Base-by-base conservation (phyloP, 2,888 invertebrate species). In the Leptopterna dolabrata region DNA sequence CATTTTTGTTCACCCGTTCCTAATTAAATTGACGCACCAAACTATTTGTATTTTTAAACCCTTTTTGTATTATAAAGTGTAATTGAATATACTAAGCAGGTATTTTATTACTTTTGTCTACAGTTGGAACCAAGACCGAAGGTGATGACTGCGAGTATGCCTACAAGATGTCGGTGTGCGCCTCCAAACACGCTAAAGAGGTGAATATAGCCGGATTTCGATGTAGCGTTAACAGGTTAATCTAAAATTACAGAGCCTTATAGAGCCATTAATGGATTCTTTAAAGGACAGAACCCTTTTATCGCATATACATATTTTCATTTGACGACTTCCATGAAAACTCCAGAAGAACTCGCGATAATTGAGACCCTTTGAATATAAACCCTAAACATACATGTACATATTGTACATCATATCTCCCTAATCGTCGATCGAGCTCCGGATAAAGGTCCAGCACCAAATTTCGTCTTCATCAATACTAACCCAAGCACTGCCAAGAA, bases 91-190 rank as follows among this genome's bases (percentile, higher is more conserved):
- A n/a, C n/a, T n/a, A n/a, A n/a, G n/a, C n/a, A n/a, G n/a, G n/a
- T n/a, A n/a, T 7, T 36, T 36, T 36, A 36, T 36, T 36, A 24
- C 7, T 63, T 63, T 24, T 27, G 45, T 45, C 24, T 63, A 16
- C 27, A 83, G 76, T 83, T 76, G 88, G 86, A 71, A 84, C 86
- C 45, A 81, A 89, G 14, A 83, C 81, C 27, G 81, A 70, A 27
- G 24, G 82, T 36, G 88, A 89, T 41, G 83, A 88, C 24, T 89
- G 89, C 55, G 89, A 89, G 70, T 89, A 63, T 78, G 89, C 89
- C 30, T 88, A 88, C 80, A 63, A 88, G 11, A 83, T 88, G 85
- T 76, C 84, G n/a, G 36, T 73, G 24, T 89, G 89, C 80, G 83
- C 73, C 19, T 71, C 73, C 30, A 76, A 71, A 85, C 85, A 85